Conservation (phyloP, 2,113 vertebrate species). For the Meriones unguiculatus region DNA sequence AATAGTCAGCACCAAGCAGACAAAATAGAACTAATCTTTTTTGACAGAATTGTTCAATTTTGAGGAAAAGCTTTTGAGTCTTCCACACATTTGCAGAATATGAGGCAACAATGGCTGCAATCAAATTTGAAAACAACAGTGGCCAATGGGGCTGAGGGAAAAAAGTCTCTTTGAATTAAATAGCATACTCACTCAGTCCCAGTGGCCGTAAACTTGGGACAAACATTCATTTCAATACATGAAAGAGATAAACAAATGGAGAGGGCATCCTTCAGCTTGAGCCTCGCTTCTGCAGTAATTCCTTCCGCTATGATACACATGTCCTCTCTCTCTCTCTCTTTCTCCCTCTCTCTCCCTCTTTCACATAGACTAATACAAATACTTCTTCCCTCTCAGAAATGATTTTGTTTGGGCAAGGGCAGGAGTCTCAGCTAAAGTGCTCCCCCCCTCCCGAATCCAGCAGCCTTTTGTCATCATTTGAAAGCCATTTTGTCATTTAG, state of each 20-base stretch:
- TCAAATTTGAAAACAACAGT: constrained; percentile 85
- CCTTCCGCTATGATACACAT: constrained; percentile 56
- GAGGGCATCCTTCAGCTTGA: background rate
- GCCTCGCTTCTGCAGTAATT: constrained; percentile 44
- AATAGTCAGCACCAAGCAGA: constrained; percentile 93
- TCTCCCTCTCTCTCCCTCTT: background rate
- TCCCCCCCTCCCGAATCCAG: constrained; percentile 7
- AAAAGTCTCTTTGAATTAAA: constrained; percentile 74
- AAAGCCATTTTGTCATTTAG: constrained; percentile 80
- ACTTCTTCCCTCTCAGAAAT: constrained; percentile 57
- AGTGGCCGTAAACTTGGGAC: constrained; percentile 75
- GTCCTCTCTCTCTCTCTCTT: background rate
- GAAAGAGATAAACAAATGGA: constrained; percentile 57
- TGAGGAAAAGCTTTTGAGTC: constrained; percentile 90
- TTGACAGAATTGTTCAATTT: constrained; percentile 94
- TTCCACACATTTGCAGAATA: constrained; percentile 88
- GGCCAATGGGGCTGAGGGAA: constrained; percentile 65
- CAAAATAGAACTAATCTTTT: constrained; percentile 95
- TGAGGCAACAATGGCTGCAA: constrained; percentile 87
- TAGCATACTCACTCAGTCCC: constrained; percentile 69
- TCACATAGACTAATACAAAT: constrained; percentile 37
- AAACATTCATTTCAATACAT: constrained; percentile 77
- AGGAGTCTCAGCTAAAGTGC: constrained; percentile 69
- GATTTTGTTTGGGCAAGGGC: constrained; percentile 50
- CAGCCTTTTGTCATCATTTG: constrained; percentile 73